Percentiles rank a stretch among this genome's conserved stretches.
Evolutionary conservation across 2,797 vertebrate genomes (phyloP).

Genomic region (Ptychadena robeensis): DNA sequence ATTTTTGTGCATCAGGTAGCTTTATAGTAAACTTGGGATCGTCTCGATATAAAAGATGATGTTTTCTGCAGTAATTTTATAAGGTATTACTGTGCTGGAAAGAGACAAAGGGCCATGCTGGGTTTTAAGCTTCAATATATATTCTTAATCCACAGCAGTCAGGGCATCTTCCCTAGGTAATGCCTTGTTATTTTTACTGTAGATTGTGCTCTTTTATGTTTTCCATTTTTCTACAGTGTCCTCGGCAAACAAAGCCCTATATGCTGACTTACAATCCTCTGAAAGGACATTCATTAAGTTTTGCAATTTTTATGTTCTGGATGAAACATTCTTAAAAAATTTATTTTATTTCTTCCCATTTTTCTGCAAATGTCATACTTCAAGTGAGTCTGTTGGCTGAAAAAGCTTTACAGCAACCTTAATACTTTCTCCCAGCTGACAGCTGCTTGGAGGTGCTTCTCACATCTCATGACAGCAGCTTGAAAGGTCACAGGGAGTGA

Average conservation of each 20-base stretch:
- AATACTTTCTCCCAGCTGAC: constrained; percentile 55
- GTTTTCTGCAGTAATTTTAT: neutral
- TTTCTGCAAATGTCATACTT: constrained; percentile 59
- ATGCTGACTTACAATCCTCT: constrained; percentile 8
- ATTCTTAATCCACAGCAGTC: neutral
- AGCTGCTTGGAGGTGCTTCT: constrained; percentile 50
- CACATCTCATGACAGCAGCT: constrained; percentile 33
- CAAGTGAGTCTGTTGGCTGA: constrained; percentile 46
- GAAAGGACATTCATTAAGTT: constrained; percentile 52
- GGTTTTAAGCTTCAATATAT: neutral
- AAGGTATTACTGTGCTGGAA: neutral
- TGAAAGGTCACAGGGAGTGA: constrained; percentile 53
- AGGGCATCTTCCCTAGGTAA: neutral
- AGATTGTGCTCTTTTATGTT: neutral
- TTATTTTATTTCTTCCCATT: constrained; percentile 44
- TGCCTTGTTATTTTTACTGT: constrained; percentile 5
- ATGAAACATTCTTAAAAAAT: constrained; percentile 36
- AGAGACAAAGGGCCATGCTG: neutral
- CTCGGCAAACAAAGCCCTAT: constrained; percentile 11
- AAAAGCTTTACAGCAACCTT: constrained; percentile 42
- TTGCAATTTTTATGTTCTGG: constrained; percentile 37
- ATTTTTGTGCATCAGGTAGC: neutral
- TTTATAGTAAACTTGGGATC: neutral
- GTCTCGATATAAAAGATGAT: neutral
- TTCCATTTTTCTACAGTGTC: constrained; percentile 17